phyloP scores from a whole-genome alignment of 2,797 vertebrate species.

The Anguilla megastoma region DNA sequence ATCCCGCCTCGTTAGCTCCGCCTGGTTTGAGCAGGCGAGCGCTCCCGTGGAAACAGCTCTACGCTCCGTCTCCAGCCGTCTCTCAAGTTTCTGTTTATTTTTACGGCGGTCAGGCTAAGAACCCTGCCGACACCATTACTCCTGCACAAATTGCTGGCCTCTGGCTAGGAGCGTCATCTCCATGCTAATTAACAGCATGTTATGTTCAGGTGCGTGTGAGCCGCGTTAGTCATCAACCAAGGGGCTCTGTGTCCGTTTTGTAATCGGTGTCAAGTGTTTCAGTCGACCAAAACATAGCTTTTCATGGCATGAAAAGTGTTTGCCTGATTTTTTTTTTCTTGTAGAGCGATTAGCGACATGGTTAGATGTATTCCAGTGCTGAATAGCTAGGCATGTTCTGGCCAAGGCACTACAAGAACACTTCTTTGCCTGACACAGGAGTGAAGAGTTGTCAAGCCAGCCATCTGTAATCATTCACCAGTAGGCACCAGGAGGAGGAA shows the following conservation, averaged over 20 bases:
- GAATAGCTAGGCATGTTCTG: background rate
- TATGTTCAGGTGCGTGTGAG: background rate
- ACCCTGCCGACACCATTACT: slow-evolving; percentile 49
- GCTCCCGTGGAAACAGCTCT: slow-evolving; percentile 40
- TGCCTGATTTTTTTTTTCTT: background rate
- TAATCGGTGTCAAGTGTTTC: background rate
- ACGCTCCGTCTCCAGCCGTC: slow-evolving; percentile 33
- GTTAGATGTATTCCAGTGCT: background rate
- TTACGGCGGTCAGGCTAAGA: background rate
- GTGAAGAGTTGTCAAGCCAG: no score
- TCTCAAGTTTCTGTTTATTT: slow-evolving; percentile 41
- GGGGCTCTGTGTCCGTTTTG: background rate
- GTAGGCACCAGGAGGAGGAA: background rate
- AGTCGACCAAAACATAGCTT: background rate
- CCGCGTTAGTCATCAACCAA: background rate
- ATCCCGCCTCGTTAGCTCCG: slow-evolving; percentile 68
- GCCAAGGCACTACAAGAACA: background rate
- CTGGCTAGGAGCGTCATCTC: slow-evolving; percentile 47
- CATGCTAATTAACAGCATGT: slow-evolving; percentile 53
- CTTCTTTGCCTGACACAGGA: background rate
- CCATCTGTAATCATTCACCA: background rate
- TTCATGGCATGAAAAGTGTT: background rate
- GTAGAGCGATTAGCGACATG: background rate
- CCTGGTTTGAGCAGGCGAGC: slow-evolving; percentile 69
- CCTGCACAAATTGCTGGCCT: slow-evolving; percentile 48